Evolutionary conservation across 2,888 invertebrate species (phyloP).

Genomic region (Zygaena filipendulae): DNA sequence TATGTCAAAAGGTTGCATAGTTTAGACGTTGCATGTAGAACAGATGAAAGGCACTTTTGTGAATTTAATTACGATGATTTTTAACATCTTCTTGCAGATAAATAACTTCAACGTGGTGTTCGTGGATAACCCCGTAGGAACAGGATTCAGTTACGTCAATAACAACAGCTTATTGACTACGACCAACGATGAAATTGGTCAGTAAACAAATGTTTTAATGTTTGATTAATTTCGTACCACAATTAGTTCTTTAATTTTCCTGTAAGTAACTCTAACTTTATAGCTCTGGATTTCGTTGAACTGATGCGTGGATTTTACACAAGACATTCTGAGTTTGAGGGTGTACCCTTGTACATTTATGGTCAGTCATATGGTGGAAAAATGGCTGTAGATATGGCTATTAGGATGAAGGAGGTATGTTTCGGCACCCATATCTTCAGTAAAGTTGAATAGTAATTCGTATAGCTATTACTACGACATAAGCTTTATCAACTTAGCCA

Average conservation of each 20-base stretch:
- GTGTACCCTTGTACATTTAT: conserved; percentile 83
- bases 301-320: conserved; percentile 77
- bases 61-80: no score
- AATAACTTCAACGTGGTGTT: conserved; percentile 85
- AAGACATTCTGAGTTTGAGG: conserved; percentile 75
- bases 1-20: no score
- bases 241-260: no score
- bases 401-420: conserved; percentile 63
- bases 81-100: conserved; percentile 72
- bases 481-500: no score
- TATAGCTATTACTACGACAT: no score
- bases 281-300: conserved; percentile 79
- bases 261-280: no score
- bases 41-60: no score
- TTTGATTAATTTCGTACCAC: neutral
- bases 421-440: no score
- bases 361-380: conserved; percentile 95
- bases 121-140: conserved; percentile 91
- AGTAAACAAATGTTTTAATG: neutral
- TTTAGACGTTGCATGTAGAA: no score
- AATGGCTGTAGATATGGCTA: conserved; percentile 88
- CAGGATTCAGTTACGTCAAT: conserved; percentile 86
- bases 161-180: conserved; percentile 32
- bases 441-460: no score
- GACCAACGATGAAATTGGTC: conserved; percentile 55